Conservation (phyloP, 1,140 invertebrate genomes). For the Drosophila ironensis region DNA sequence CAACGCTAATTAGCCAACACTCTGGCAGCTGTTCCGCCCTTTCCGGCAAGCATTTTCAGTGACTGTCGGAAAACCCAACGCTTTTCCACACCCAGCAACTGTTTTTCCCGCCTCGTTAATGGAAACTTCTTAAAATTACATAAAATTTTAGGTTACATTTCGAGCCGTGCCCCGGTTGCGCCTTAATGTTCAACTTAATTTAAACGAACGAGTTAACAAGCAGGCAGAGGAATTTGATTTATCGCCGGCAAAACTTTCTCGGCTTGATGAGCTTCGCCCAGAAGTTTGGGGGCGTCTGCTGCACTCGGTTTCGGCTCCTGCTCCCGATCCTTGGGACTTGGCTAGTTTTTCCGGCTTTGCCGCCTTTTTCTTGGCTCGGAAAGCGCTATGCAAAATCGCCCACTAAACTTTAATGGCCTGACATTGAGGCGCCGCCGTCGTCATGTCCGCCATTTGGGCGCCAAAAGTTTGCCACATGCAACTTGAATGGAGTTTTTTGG, state of each 20-base stretch:
- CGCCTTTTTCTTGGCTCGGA: conserved; percentile 14
- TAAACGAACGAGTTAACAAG: conserved; percentile 74
- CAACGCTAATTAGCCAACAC: conserved; percentile 38
- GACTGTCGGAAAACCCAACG: conserved; percentile 45
- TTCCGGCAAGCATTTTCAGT: conserved; percentile 54
- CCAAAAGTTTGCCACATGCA: conserved; percentile 67
- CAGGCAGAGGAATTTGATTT: conserved; percentile 64
- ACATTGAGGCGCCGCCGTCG: conserved; percentile 68
- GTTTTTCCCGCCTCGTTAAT: neutral
- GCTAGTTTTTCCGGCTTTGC: conserved; percentile 22
- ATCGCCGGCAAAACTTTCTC: conserved; percentile 55
- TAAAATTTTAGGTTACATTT: conserved; percentile 37
- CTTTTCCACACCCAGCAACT: conserved; percentile 4
- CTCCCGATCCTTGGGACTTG: neutral
- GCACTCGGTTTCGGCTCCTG: conserved; percentile 24
- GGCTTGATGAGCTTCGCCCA: conserved; percentile 49
- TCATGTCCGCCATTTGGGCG: conserved; percentile 69
- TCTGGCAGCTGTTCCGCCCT: neutral
- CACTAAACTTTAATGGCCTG: conserved; percentile 75
- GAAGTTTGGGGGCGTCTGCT: conserved; percentile 46
- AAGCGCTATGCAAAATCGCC: conserved; percentile 55
- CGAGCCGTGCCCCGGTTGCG: neutral
- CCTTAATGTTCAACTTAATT: conserved; percentile 70
- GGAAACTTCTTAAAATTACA: conserved; percentile 50
- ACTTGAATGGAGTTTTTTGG: conserved; percentile 15